Percentiles rank a stretch among this genome's conserved stretches.
Conservation (phyloP, 2,797 vertebrate genomes). For the Smutsia temminckii region DNA sequence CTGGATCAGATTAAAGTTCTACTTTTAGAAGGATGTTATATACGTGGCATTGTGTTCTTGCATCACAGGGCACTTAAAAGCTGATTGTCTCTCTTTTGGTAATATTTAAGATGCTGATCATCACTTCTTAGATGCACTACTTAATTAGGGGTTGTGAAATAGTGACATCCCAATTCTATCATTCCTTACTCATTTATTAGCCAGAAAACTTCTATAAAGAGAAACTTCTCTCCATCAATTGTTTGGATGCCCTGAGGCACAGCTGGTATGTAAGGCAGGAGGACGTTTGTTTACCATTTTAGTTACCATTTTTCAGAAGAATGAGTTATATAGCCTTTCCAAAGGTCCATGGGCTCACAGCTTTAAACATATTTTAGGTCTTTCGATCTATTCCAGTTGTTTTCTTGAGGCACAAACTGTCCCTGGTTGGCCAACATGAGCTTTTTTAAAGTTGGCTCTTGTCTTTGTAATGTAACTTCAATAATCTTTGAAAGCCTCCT, state of each 20-base stretch:
- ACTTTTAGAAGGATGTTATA: background rate
- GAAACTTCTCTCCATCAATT: background rate
- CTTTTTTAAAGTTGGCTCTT: background rate
- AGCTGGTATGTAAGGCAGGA: background rate
- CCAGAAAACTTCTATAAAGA: background rate
- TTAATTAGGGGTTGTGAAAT: background rate
- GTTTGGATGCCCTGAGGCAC: background rate
- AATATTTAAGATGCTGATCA: background rate
- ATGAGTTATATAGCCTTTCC: background rate
- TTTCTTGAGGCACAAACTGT: background rate
- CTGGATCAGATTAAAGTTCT: background rate
- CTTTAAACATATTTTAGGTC: background rate
- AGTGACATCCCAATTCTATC: background rate
- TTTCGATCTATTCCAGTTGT: background rate
- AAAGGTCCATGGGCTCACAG: background rate
- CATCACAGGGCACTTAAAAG: background rate
- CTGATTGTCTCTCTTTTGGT: background rate
- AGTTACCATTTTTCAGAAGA: background rate
- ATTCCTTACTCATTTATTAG: background rate
- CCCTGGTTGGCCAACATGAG: background rate
- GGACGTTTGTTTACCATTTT: background rate
- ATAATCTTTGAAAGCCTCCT: background rate
- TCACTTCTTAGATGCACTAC: background rate
- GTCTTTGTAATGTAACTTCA: background rate
- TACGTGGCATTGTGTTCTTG: background rate